Conservation (phyloP, 2,888 invertebrate genomes). For the Eupithecia dodoneata region DNA sequence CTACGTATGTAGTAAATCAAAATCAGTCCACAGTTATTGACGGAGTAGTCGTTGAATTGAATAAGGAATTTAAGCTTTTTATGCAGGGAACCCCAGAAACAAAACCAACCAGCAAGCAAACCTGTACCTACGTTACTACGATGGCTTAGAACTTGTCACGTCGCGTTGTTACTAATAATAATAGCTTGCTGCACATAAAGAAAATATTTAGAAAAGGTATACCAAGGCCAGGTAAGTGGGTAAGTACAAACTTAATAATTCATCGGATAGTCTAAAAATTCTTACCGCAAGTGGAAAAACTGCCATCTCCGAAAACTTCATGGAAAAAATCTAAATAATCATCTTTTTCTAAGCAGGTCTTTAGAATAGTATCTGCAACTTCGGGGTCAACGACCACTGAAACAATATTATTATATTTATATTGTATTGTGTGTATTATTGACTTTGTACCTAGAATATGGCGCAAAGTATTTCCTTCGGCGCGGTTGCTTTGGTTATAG, state of each 20-base stretch:
- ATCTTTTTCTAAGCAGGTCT: constrained; percentile 58
- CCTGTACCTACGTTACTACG: background rate
- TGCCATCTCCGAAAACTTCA: constrained; percentile 54
- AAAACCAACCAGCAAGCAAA: no score
- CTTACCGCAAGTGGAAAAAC: constrained; percentile 59
- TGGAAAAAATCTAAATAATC: constrained; percentile 47
- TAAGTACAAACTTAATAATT: background rate
- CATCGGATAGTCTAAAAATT: background rate
- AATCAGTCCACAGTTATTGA: no score
- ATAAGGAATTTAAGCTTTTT: no score
- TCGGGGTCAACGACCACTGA: constrained; percentile 54
- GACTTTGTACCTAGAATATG: background rate
- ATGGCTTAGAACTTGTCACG: no score
- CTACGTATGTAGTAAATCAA: no score
- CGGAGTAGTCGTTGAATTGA: no score
- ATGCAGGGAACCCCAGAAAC: background rate
- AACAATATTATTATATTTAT: constrained; percentile 18
- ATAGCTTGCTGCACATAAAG: background rate
- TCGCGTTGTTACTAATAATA: background rate
- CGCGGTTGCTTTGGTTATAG: no score
- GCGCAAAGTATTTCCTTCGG: no score
- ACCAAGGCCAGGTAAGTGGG: background rate
- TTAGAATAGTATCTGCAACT: constrained; percentile 52
- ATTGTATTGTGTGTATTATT: background rate
- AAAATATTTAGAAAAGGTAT: background rate